Conservation (phyloP, 2,888 invertebrate species). For the Andrena hattorfiana region DNA sequence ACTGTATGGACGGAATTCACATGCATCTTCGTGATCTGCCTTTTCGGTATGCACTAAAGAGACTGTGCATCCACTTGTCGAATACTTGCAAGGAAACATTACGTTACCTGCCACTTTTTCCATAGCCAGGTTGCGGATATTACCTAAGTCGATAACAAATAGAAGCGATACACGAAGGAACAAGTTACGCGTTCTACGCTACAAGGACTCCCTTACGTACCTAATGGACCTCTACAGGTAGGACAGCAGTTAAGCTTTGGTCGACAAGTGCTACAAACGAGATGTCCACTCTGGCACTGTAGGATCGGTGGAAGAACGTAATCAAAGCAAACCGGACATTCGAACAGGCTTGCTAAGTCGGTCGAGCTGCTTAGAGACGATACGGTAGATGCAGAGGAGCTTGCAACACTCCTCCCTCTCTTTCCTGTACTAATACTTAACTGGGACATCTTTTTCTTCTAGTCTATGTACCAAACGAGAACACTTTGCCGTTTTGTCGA, state of each 20-base stretch:
- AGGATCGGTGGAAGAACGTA: slow-evolving; percentile 99
- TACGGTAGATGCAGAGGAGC: slow-evolving; percentile 86
- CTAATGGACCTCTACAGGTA: slow-evolving; percentile 98
- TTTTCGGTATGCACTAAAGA: slow-evolving; percentile 98
- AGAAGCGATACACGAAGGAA: neutral
- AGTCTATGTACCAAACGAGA: slow-evolving; percentile 53
- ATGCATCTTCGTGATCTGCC: slow-evolving; percentile 98
- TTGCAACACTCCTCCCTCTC: slow-evolving; percentile 82
- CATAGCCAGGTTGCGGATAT: slow-evolving; percentile 99
- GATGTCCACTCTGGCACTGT: slow-evolving; percentile 99
- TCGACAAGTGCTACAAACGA: slow-evolving; percentile 98
- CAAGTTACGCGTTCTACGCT: neutral
- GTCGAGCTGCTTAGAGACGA: slow-evolving; percentile 91
- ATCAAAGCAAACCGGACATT: slow-evolving; percentile 99
- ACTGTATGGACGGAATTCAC: slow-evolving; percentile 99
- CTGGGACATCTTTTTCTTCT: slow-evolving; percentile 80
- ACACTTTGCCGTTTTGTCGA: slow-evolving; percentile 35
- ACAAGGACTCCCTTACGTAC: slow-evolving; percentile 78
- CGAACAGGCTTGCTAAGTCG: slow-evolving; percentile 96
- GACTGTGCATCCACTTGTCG: slow-evolving; percentile 96
- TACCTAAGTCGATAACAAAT: slow-evolving; percentile 86
- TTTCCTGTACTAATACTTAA: slow-evolving; percentile 82
- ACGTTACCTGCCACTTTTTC: slow-evolving; percentile 99
- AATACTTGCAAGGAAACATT: slow-evolving; percentile 99
- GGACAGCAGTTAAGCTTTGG: slow-evolving; percentile 99